phyloP scores from a whole-genome alignment of 1,140 invertebrate genomes.

The Carposina sasakii region DNA sequence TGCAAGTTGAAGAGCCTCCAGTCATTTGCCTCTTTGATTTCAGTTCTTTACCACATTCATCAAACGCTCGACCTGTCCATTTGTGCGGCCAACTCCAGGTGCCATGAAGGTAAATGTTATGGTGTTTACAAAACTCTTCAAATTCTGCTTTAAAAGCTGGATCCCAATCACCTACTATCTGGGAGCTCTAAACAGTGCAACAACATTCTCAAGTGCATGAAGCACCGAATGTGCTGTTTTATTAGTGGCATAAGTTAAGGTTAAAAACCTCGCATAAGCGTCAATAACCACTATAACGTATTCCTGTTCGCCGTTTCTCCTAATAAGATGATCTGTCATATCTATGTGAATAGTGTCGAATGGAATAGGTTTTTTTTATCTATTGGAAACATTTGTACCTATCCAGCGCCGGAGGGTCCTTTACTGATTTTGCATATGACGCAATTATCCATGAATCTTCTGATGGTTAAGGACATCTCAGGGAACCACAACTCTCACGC shows the following conservation, averaged over 20 bases:
- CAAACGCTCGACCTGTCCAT: constrained; percentile 9
- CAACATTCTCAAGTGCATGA: constrained; percentile 5
- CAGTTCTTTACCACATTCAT: constrained; percentile 10
- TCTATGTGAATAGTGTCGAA: constrained; percentile 11
- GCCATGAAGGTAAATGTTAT: constrained; percentile 7
- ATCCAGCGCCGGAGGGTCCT: constrained; percentile 4
- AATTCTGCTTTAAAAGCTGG: constrained; percentile 10
- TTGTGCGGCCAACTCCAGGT: constrained; percentile 4
- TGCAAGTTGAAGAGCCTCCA: constrained; percentile 3
- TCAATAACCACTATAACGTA: constrained; percentile 10
- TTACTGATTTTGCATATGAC: constrained; percentile 13
- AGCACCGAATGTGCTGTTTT: constrained; percentile 5
- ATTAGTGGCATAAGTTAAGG: constrained; percentile 3
- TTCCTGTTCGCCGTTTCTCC: constrained; percentile 7
- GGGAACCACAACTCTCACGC: constrained; percentile 10
- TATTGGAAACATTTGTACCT: constrained; percentile 10
- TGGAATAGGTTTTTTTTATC: constrained; percentile 6
- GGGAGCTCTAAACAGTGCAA: constrained; percentile 8
- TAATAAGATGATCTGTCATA: constrained; percentile 12
- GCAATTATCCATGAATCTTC: constrained; percentile 8
- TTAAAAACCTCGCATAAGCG: constrained; percentile 6
- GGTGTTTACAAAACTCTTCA: constrained; percentile 5
- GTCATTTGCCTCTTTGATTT: neutral
- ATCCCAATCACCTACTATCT: constrained; percentile 9
- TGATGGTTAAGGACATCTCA: constrained; percentile 3